phyloP scores from a whole-genome alignment of 2,888 invertebrate genomes.

The Pyrochroa serraticornis region DNA sequence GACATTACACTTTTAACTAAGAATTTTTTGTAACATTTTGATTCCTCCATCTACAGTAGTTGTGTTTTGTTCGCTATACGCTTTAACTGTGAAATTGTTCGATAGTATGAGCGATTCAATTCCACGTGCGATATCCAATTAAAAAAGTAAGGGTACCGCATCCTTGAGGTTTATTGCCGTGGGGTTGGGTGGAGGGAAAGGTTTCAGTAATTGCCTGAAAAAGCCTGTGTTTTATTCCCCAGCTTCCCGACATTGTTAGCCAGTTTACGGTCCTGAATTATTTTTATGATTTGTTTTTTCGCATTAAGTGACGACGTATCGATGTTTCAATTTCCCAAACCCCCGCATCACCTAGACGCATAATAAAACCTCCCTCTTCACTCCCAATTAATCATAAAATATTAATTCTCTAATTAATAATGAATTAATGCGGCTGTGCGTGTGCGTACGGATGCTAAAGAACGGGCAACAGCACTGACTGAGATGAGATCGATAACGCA shows the following conservation, averaged over 20 bases:
- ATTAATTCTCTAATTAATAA: conserved; percentile 24
- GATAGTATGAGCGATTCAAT: neutral
- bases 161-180: too few species aligned
- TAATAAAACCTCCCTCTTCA: conserved; percentile 26
- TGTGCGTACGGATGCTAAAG: conserved; percentile 35
- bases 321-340: neutral
- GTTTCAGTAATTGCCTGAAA: conserved; percentile 5
- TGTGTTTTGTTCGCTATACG: too few species aligned
- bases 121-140: conserved; percentile 1
- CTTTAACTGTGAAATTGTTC: too few species aligned
- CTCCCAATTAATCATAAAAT: conserved; percentile 20
- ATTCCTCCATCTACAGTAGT: too few species aligned
- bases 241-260: conserved; percentile 1
- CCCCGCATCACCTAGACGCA: too few species aligned
- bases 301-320: neutral
- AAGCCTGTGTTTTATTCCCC: conserved; percentile 19
- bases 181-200: neutral
- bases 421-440: conserved; percentile 41
- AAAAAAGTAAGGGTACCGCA: neutral
- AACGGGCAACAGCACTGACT: conserved; percentile 1
- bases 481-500: conserved; percentile 52
- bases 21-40: too few species aligned
- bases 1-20: too few species aligned
- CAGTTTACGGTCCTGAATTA: conserved; percentile 1
- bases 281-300: conserved; percentile 6